Evolutionary conservation across 2,797 vertebrate species (phyloP).

Genomic region (Okamejei kenojei): DNA sequence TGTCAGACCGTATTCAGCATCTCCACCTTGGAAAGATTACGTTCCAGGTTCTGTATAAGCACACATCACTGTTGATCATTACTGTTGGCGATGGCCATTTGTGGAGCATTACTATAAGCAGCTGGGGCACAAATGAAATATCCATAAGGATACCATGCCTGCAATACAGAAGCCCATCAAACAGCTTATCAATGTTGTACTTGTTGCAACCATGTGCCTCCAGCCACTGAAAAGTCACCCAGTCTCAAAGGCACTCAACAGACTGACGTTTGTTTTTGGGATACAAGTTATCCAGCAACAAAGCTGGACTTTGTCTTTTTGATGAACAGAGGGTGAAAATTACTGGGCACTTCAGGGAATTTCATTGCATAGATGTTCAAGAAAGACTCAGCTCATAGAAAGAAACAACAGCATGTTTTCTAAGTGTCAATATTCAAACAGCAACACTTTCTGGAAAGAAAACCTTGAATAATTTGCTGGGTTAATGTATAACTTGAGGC

Average conservation of each 20-base stretch:
- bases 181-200: not conserved
- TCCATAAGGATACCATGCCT: not conserved
- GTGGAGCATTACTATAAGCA: not conserved
- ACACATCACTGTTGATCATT: not conserved
- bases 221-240: not conserved
- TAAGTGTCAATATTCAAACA: not conserved
- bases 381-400: not conserved
- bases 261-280: not conserved
- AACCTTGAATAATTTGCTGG: not conserved
- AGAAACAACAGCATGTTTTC: not conserved
- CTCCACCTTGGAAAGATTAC: not conserved
- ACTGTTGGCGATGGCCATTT: not conserved
- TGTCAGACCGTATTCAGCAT: not conserved
- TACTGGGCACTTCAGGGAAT: not conserved
- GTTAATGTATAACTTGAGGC: not conserved
- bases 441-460: not conserved
- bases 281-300: not conserved
- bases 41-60: not conserved
- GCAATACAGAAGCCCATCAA: not conserved
- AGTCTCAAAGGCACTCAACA: not conserved
- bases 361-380: not conserved
- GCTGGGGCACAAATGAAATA: too few species aligned
- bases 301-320: not conserved
- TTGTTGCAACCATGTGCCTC: constrained; percentile 11
- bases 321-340: not conserved